These are phyloP conservation scores for Aspidiotus destructor DNA, from an alignment of 2,888 invertebrate species.

Conservation along the genomic window DNA sequence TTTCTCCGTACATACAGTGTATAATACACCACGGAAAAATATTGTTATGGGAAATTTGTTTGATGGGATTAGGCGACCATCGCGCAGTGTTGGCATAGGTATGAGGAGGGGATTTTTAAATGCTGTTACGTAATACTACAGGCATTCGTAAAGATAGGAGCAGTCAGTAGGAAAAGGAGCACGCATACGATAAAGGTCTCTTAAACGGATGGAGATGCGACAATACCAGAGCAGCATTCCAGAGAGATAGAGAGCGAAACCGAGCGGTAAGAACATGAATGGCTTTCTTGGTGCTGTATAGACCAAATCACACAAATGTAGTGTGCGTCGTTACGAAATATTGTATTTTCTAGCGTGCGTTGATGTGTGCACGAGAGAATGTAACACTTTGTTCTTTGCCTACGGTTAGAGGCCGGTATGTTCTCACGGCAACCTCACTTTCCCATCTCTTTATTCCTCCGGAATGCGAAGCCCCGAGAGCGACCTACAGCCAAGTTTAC, in stretches of 20 bases:
- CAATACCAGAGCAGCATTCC: constrained; percentile 15
- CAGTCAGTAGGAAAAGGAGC: not conserved
- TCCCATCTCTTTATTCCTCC: not conserved
- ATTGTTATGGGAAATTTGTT: too few species aligned
- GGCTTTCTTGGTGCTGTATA: constrained; percentile 15
- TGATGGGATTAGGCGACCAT: too few species aligned
- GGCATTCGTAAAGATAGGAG: not conserved
- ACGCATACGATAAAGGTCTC: not conserved
- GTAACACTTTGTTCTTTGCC: constrained; percentile 1
- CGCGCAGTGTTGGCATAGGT: too few species aligned
- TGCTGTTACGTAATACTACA: constrained; percentile 16
- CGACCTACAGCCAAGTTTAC: not conserved
- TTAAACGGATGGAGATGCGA: constrained; percentile 1
- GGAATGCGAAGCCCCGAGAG: not conserved
- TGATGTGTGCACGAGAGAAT: not conserved
- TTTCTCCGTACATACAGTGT: too few species aligned
- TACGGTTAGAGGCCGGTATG: constrained; percentile 24
- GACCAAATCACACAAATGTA: constrained; percentile 13
- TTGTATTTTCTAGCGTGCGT: not conserved
- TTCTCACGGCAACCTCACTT: constrained; percentile 21
- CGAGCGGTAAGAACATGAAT: constrained; percentile 23
- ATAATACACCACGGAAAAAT: too few species aligned
- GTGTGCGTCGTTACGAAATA: constrained; percentile 13
- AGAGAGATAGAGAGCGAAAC: not conserved
- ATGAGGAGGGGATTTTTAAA: not conserved